These are phyloP conservation scores for Tinamus guttatus DNA, from an alignment of 2,113 vertebrate species.

Conservation along the genomic window DNA sequence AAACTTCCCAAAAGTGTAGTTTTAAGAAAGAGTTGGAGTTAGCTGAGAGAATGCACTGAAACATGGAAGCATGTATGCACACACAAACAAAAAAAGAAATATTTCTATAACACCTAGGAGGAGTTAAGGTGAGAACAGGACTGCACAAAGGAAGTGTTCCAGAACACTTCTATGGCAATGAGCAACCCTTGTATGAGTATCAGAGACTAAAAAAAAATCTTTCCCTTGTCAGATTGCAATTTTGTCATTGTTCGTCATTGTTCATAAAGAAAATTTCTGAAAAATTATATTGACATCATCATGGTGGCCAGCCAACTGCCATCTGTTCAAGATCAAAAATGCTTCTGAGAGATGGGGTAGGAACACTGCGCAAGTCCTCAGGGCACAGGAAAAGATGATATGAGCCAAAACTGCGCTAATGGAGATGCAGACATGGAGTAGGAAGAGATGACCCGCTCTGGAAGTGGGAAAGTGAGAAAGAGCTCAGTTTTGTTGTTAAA, in stretches of 20 bases:
- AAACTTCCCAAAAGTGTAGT: neutral
- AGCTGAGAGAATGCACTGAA: neutral
- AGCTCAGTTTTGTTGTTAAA: neutral
- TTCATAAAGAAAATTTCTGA: neutral
- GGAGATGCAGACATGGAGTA: too few species aligned
- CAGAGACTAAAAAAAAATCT: neutral
- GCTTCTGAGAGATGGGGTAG: neutral
- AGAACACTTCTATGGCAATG: neutral
- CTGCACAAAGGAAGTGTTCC: neutral
- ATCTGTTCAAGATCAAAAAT: neutral
- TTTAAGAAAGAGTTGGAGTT: neutral
- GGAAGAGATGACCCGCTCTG: neutral
- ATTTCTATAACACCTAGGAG: neutral
- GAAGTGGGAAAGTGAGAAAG: neutral
- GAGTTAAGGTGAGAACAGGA: neutral
- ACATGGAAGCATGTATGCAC: neutral
- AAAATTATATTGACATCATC: neutral
- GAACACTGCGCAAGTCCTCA: neutral
- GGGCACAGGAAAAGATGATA: neutral
- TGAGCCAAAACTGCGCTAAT: rapidly evolving
- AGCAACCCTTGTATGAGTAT: neutral
- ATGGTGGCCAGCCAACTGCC: neutral
- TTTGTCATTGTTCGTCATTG: neutral
- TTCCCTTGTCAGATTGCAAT: neutral
- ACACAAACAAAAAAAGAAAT: rapidly evolving